Evolutionary conservation across 2,888 invertebrate species (phyloP).

Genomic region (Spisula solida): DNA sequence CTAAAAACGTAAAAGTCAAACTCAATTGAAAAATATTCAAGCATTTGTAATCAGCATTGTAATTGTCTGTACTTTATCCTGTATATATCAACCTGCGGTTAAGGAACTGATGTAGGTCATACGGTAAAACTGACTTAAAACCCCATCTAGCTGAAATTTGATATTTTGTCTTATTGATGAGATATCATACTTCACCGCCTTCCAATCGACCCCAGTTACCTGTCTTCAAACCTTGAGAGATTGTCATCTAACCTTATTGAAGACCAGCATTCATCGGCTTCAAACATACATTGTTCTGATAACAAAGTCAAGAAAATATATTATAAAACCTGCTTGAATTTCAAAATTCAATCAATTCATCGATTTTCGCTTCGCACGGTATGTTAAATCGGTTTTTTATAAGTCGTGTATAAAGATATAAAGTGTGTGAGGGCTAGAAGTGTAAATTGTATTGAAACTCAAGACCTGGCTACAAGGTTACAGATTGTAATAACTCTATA

Average conservation of each 20-base stretch:
- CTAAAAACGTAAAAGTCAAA: too few species aligned
- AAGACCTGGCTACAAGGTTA: neutral
- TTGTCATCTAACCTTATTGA: neutral
- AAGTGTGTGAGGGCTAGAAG: neutral
- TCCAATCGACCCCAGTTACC: neutral
- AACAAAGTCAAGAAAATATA: conserved; percentile 4
- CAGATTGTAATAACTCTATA: neutral
- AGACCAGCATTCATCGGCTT: neutral
- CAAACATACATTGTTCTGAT: neutral
- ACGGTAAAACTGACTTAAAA: neutral
- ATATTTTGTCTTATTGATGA: conserved; percentile 18
- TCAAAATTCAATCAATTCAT: neutral
- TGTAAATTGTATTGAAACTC: neutral
- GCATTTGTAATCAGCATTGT: too few species aligned
- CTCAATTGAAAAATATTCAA: too few species aligned
- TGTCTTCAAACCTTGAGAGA: neutral
- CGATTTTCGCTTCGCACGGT: neutral
- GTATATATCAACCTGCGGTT: neutral
- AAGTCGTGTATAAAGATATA: neutral
- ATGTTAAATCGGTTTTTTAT: conserved; percentile 27
- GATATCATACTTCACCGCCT: neutral
- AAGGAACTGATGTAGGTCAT: neutral
- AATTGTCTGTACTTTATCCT: too few species aligned
- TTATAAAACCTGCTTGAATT: conserved; percentile 4
- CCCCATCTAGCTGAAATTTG: neutral